These are phyloP conservation scores for Ichneumoninae sp. DNA, from an alignment of 2,888 invertebrate species.

Conservation along the genomic window DNA sequence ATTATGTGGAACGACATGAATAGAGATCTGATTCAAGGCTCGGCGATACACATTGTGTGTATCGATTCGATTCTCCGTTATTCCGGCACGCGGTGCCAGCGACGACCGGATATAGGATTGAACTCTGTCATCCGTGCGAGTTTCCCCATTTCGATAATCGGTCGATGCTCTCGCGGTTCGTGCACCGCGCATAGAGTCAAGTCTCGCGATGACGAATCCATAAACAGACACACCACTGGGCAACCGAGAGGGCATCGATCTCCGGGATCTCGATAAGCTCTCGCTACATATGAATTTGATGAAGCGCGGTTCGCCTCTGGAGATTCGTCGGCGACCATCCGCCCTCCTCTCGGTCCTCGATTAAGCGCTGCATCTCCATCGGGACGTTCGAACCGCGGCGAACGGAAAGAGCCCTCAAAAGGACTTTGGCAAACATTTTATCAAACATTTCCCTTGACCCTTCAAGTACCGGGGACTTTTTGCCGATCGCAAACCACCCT, in stretches of 20 bases:
- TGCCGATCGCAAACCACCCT: too few species aligned
- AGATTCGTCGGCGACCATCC: constrained; percentile 17
- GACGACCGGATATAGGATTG: constrained; percentile 55
- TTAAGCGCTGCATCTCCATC: constrained; percentile 8
- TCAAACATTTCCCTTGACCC: background rate
- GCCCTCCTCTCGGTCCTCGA: background rate
- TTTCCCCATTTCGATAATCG: constrained; percentile 59
- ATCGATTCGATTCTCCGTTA: constrained; percentile 56
- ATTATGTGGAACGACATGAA: constrained; percentile 35
- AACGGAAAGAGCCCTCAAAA: background rate
- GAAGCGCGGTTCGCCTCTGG: constrained; percentile 27
- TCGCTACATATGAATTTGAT: constrained; percentile 39
- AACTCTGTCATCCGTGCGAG: constrained; percentile 56
- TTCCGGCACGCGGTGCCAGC: constrained; percentile 35
- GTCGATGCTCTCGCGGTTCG: constrained; percentile 42
- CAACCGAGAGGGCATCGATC: constrained; percentile 16
- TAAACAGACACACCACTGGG: constrained; percentile 27
- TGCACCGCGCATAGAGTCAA: constrained; percentile 4
- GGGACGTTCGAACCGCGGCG: background rate
- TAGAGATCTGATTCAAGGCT: constrained; percentile 26
- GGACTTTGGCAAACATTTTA: background rate
- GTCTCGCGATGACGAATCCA: constrained; percentile 46
- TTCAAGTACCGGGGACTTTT: background rate
- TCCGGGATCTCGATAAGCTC: constrained; percentile 2
- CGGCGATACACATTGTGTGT: constrained; percentile 21